Evolutionary conservation across 1,140 invertebrate species (phyloP), one percentile per base, ranked within the genome.

Genomic region (Drosophila grimshawi): DNA sequence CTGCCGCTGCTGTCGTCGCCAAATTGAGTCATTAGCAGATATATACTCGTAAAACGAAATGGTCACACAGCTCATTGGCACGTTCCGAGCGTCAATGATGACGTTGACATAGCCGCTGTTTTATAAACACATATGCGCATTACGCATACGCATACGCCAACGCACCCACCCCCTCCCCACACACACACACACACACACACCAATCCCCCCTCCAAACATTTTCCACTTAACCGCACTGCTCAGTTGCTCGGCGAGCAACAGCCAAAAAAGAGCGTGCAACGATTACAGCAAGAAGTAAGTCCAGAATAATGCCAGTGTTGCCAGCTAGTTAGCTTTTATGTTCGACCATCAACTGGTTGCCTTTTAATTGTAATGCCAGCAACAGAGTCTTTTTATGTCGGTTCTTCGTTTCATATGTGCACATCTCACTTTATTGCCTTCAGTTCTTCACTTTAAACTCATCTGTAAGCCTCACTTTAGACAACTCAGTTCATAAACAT

Each of bases 1-100:
- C 45, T 48, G 66, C 51, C 66, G 76, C 39, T 62, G 19, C 19
- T 19, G 19, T 73, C 76, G 79, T 81, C 83, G 69, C 82, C 79
- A 86, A 86, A 86, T 86, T 86, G 82, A 86, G 79, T 86, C 82
- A 86, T 86, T 86, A 86, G 82, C 82, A 86, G 82, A 81, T 70
- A 69, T 70, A 86, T 86, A 43, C 10, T 43, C 39, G 10, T 43
- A 86, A 86, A 86, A 86, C 56, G 57, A 79, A 86, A 86, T 86
- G 82, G 78, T 80, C 76, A 69, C 69, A 81, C 81, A 86, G 82
- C 82, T 86, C 82, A 86, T 86, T 86, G 82, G 82, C 82, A 86
- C 82, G 82, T 86, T 79, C 79, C 67, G 51, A 74, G 61, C 72
- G 76, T 64, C 65, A 64, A 72, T 68, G 80, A 71, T 76, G 80